phyloP scores from a whole-genome alignment of 2,797 vertebrate genomes.

The Gymnopithys bicolor region DNA sequence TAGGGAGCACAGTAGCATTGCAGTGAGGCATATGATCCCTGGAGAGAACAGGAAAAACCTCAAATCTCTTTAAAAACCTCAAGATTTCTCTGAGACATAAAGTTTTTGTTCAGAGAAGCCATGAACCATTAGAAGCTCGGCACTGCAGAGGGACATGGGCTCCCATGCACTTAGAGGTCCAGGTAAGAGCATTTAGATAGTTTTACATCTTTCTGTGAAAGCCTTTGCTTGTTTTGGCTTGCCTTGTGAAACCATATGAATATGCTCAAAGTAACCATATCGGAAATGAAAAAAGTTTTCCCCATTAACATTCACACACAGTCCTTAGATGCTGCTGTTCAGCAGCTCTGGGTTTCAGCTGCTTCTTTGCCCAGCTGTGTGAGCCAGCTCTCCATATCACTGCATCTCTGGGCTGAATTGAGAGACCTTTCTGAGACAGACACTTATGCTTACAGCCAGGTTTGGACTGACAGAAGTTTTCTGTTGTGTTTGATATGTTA shows the following conservation, averaged over 20 bases:
- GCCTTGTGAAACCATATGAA: neutral
- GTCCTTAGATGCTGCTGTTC: neutral
- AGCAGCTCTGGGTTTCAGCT: neutral
- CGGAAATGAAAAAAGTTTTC: neutral
- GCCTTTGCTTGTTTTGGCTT: neutral
- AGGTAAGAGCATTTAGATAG: neutral
- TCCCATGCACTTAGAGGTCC: neutral
- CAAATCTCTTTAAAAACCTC: neutral
- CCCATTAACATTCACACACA: neutral
- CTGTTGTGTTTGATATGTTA: rapidly evolving
- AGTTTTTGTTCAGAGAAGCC: neutral
- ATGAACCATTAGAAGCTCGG: neutral
- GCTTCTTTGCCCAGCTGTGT: neutral
- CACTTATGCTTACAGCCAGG: neutral
- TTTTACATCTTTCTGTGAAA: neutral
- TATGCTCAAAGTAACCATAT: neutral
- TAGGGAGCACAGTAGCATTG: neutral
- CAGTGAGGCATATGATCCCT: neutral
- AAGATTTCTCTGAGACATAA: neutral
- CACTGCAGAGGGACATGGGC: neutral
- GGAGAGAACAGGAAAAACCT: neutral
- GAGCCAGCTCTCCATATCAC: neutral
- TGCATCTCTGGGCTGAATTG: neutral
- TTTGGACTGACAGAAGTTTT: neutral
- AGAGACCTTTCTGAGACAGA: neutral